These are phyloP conservation scores for Castor canadensis DNA, from an alignment of 2,113 vertebrate species.

Conservation along the genomic window DNA sequence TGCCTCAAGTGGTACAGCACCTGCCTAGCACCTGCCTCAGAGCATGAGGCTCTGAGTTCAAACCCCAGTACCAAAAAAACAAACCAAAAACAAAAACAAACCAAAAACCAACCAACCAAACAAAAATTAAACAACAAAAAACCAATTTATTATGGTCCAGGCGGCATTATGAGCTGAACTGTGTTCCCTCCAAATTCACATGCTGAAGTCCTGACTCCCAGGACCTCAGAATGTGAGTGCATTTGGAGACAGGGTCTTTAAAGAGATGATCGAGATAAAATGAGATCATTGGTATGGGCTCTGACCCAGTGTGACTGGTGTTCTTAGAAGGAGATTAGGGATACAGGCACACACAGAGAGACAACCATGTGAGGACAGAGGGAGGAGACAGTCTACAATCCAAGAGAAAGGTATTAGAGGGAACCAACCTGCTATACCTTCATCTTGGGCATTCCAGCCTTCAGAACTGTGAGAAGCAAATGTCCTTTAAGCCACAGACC, in stretches of 20 bases:
- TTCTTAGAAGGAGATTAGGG: background rate
- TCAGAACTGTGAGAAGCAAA: background rate
- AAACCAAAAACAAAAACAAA: no score
- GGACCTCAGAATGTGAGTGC: background rate
- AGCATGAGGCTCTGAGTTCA: no score
- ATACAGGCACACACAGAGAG: background rate
- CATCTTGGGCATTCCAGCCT: background rate
- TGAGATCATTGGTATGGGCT: background rate
- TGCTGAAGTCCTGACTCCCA: background rate
- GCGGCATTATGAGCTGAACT: background rate
- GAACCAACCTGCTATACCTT: no score
- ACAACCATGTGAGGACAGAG: background rate
- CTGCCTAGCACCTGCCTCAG: no score
- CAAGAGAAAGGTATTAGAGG: background rate
- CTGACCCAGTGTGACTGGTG: background rate
- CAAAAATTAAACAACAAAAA: no score
- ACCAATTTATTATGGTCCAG: no score
- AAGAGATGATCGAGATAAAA: background rate
- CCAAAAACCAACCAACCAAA: no score
- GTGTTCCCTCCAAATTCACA: background rate
- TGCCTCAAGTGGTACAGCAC: no score
- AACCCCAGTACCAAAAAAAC: no score
- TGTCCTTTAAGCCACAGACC: no score
- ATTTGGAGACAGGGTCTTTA: background rate
- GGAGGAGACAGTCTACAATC: no score